phyloP scores from a whole-genome alignment of 2,797 vertebrate genomes.

The Aeoliscus strigatus region DNA sequence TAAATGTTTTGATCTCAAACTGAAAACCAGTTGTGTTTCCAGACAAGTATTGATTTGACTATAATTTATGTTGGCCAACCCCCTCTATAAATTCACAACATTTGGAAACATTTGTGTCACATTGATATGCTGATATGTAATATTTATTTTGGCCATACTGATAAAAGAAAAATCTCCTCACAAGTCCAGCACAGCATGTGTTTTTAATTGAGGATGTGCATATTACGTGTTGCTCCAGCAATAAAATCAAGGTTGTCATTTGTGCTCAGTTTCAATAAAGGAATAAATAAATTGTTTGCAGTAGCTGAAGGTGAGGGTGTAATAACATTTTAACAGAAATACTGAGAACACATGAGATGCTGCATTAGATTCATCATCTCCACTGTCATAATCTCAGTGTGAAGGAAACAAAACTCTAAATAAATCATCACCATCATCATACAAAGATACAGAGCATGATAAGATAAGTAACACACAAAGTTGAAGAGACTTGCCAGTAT shows the following conservation, averaged over 20 bases:
- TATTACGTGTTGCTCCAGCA: slow-evolving; percentile 51
- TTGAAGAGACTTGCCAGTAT: slow-evolving; percentile 10
- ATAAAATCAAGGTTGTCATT: slow-evolving; percentile 57
- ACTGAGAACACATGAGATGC: slow-evolving; percentile 37
- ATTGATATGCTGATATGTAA: slow-evolving; percentile 43
- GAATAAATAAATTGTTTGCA: slow-evolving; percentile 48
- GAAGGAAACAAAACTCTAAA: too few relatives aligned
- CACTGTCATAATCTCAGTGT: too few relatives aligned
- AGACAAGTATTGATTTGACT: too few relatives aligned
- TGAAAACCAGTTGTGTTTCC: slow-evolving; percentile 58
- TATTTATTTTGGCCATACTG: slow-evolving; percentile 41
- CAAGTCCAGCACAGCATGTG: slow-evolving; percentile 52
- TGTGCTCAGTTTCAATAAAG: slow-evolving; percentile 61
- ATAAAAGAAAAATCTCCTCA: slow-evolving; percentile 36
- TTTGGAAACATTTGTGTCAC: slow-evolving; percentile 65
- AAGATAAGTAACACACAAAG: slow-evolving; percentile 1
- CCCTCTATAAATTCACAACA: slow-evolving; percentile 63
- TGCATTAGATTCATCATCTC: slow-evolving; percentile 21
- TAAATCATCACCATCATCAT: too few relatives aligned
- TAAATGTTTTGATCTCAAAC: slow-evolving; percentile 56
- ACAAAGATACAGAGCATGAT: too few relatives aligned
- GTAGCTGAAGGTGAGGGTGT: slow-evolving; percentile 50
- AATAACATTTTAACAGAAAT: slow-evolving; percentile 59
- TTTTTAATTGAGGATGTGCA: slow-evolving; percentile 58
- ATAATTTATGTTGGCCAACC: slow-evolving; percentile 69